Conservation (phyloP, 2,888 invertebrate species). For the Strigamia transsilvanica region DNA sequence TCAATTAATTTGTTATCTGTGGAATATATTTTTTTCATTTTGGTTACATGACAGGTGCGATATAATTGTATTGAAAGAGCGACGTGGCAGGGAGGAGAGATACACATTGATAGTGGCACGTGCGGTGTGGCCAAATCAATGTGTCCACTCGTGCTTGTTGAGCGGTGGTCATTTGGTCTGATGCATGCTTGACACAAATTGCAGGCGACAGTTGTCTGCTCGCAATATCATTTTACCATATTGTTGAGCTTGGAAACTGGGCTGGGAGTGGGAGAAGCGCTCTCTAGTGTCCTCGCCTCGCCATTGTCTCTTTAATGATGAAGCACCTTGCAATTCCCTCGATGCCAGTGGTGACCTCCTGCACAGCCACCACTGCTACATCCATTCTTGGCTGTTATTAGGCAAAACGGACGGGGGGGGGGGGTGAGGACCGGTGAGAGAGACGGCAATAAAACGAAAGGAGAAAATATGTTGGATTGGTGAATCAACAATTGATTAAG, state of each 20-base stretch:
- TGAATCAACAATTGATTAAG: background rate
- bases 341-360: background rate
- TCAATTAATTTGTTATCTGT: too few relatives aligned
- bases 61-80: background rate
- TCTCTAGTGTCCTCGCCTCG: background rate
- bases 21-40: too few relatives aligned
- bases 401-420: background rate
- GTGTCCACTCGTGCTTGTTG: slow-evolving; percentile 33
- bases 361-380: background rate
- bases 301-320: slow-evolving; percentile 39
- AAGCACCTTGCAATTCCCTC: slow-evolving; percentile 33
- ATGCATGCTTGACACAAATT: slow-evolving; percentile 39
- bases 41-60: background rate
- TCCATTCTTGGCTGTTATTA: slow-evolving; percentile 42
- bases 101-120: slow-evolving; percentile 25
- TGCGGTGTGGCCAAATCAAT: slow-evolving; percentile 31
- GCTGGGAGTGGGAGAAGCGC: background rate
- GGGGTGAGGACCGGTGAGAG: background rate
- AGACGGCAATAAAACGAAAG: background rate
- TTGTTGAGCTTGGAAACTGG: background rate
- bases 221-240: slow-evolving; percentile 32
- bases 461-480: background rate
- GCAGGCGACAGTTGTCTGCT: slow-evolving; percentile 8
- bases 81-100: background rate
- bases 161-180: slow-evolving; percentile 40